Evolutionary conservation across 2,113 vertebrate species (phyloP), one percentile per base, ranked within the genome.

Genomic region (Rhadina sibilatrix): DNA sequence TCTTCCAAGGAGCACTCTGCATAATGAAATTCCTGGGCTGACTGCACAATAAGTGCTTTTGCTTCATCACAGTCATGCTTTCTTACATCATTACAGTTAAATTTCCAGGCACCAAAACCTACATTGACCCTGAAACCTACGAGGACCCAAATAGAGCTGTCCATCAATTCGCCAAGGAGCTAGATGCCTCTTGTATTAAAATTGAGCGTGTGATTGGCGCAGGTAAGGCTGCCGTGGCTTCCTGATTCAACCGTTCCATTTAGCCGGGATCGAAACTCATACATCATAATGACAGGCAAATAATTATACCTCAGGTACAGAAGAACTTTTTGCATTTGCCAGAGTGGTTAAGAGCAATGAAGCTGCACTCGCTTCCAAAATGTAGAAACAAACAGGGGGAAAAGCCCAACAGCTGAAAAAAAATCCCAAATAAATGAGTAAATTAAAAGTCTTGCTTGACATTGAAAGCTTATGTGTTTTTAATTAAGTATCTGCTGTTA

Each of bases 51-150:
- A 98, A 98, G 96, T 98, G 98, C 98, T 79, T 98, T 98, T 99
- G 98, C 98, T 98, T 98, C 98, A 99, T 98, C 98, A 99, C 98
- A 98, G 98, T 99, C 99, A 99, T 98, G 98, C 98, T 98, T 98
- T 99, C 98, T 99, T 99, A 99, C 98, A 98, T 98, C 98, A 99
- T 98, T 99, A 99, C 99, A 99, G 99, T 99, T 98, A 99, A 99
- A 99, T 99, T 99, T 99, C 99, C 99, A 99, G 99, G 99, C 99
- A 99, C 99, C 98, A 99, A 99, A 99, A 99, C 99, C 97, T 99
- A 99, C 99, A 99, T 99, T 97, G 99, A 99, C 98, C 99, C 99
- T 89, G 99, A 99, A 98, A 99, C 99, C 97, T 99, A 99, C 86
- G 99, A 99, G 97, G 99, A 99, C 98, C 99, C 99, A 69, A 99